Percentiles rank a stretch among this genome's conserved stretches.
phyloP scores from a whole-genome alignment of 92 coral and sea anemone species.

The Desmophyllum pertusum region DNA sequence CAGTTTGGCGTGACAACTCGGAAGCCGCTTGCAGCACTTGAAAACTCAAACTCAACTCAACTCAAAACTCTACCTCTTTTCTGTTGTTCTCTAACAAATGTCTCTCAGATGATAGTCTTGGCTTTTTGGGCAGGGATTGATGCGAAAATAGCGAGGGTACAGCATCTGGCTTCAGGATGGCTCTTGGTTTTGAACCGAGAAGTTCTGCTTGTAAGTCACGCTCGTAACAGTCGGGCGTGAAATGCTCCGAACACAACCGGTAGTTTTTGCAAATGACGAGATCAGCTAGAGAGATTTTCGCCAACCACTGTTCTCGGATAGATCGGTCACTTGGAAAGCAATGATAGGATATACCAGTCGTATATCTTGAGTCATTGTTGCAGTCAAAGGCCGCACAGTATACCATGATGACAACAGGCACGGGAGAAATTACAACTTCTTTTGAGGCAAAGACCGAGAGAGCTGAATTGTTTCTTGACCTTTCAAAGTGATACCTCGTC shows the following conservation, averaged over 20 bases:
- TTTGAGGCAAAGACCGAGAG: too few species aligned
- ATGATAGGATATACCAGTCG: constrained; percentile 1
- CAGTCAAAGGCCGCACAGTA: neutral
- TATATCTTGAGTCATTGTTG: neutral
- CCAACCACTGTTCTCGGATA: neutral
- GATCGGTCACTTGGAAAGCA: neutral
- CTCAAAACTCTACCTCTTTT: neutral
- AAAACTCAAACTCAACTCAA: too few species aligned
- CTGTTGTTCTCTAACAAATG: neutral
- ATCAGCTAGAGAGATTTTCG: neutral
- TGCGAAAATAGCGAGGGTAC: constrained; percentile 1
- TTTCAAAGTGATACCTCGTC: too few species aligned
- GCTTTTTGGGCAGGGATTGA: neutral
- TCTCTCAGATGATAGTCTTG: neutral
- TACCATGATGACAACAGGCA: too few species aligned
- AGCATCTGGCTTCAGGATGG: neutral
- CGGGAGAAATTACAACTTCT: too few species aligned
- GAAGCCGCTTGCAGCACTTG: too few species aligned
- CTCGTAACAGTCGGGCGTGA: neutral
- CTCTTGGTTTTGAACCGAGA: too few species aligned
- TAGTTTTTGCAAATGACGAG: neutral
- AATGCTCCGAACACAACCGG: constrained; percentile 7
- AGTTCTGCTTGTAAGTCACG: too few species aligned
- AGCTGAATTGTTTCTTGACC: too few species aligned
- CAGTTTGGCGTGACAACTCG: too few species aligned